phyloP scores from a whole-genome alignment of 2,888 invertebrate genomes.

The Caenorhabditis imperialis region DNA sequence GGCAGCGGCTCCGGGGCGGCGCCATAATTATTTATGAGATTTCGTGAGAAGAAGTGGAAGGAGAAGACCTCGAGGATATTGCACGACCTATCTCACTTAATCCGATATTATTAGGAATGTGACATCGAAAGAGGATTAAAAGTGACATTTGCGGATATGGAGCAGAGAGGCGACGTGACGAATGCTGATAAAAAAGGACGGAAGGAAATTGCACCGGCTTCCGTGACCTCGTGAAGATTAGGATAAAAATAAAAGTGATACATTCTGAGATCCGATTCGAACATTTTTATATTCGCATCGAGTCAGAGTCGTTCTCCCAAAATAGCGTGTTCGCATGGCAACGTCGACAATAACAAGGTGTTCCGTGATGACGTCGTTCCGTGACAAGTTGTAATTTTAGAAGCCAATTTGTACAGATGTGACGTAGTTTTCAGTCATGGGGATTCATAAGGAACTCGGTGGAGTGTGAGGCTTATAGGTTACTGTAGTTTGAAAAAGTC shows the following conservation, averaged over 20 bases:
- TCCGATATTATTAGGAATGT: constrained; percentile 11
- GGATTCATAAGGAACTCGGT: too few relatives aligned
- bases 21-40: constrained; percentile 18
- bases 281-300: too few relatives aligned
- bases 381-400: too few relatives aligned
- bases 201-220: too few relatives aligned
- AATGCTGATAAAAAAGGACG: too few relatives aligned
- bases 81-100: neutral
- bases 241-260: constrained; percentile 4
- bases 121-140: constrained; percentile 8
- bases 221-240: too few relatives aligned
- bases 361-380: too few relatives aligned
- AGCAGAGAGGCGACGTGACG: too few relatives aligned
- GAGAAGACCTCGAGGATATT: neutral
- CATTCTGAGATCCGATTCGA: neutral
- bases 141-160: constrained; percentile 3
- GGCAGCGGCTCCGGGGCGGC: constrained; percentile 7
- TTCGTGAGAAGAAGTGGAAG: neutral
- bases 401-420: too few relatives aligned
- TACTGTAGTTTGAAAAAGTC: too few relatives aligned
- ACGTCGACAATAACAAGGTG: constrained; percentile 8
- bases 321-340: constrained; percentile 6
- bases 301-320: neutral
- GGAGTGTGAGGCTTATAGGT: too few relatives aligned
- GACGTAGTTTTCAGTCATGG: too few relatives aligned